Evolutionary conservation across 2,888 invertebrate species (phyloP).

Genomic region (Chrysolina haemoptera): DNA sequence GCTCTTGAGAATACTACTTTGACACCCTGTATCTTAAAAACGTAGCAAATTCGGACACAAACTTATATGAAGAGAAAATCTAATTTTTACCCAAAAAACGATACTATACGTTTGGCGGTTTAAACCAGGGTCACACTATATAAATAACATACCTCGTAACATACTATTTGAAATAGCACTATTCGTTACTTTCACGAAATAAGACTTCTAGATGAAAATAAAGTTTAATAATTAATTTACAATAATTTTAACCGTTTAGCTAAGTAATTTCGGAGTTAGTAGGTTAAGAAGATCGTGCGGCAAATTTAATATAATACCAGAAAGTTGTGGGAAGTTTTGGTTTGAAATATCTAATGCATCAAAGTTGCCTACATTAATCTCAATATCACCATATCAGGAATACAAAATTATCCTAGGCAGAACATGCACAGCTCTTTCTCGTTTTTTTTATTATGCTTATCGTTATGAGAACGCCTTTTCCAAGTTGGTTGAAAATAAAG

Average conservation of each 20-base stretch:
- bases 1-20: too few relatives aligned
- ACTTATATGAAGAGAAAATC: too few relatives aligned
- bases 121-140: too few relatives aligned
- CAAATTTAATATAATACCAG: constrained; percentile 10
- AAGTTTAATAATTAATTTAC: constrained; percentile 14
- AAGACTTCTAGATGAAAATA: neutral
- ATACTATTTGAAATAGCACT: neutral
- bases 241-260: constrained; percentile 13
- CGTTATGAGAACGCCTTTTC: neutral
- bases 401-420: constrained; percentile 7
- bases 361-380: constrained; percentile 32
- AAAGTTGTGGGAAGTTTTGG: constrained; percentile 26
- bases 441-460: neutral
- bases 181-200: neutral
- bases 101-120: too few relatives aligned
- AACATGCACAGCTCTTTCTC: neutral
- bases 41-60: too few relatives aligned
- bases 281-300: constrained; percentile 18
- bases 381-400: constrained; percentile 27
- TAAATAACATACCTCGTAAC: neutral
- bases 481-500: neutral
- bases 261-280: constrained; percentile 19
- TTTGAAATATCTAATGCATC: constrained; percentile 21
- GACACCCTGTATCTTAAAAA: too few relatives aligned
- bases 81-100: too few relatives aligned